Percentiles rank a stretch among this genome's conserved stretches.
These are phyloP conservation scores for Malacosoma neustria DNA, from an alignment of 2,888 invertebrate species.

Conservation along the genomic window DNA sequence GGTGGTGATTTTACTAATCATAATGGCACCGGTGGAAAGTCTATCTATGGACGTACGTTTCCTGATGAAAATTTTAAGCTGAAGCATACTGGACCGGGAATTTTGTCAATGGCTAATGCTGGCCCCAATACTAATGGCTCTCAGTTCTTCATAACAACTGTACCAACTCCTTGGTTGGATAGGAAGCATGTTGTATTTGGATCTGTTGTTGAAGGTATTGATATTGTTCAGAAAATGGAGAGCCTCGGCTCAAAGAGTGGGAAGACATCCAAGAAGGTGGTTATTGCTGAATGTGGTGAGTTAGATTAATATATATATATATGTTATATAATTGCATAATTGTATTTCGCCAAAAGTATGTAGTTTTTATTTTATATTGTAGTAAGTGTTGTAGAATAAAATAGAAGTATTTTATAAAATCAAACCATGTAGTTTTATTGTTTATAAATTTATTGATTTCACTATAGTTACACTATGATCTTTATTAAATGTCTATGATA, in stretches of 20 bases:
- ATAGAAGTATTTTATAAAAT: no score
- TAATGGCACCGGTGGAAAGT: slow-evolving; percentile 95
- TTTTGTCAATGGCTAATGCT: slow-evolving; percentile 96
- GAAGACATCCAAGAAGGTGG: slow-evolving; percentile 87
- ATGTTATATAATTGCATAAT: no score
- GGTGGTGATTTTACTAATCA: slow-evolving; percentile 95
- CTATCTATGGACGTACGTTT: slow-evolving; percentile 96
- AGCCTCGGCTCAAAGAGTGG: slow-evolving; percentile 87
- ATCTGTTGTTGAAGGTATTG: slow-evolving; percentile 91
- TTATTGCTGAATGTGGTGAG: slow-evolving; percentile 89
- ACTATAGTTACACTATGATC: no score
- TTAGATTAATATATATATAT: slow-evolving; percentile 49
- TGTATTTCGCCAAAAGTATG: no score
- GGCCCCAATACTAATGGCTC: slow-evolving; percentile 97
- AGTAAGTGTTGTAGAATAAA: no score
- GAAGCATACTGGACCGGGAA: slow-evolving; percentile 92
- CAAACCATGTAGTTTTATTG: no score
- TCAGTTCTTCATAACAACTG: slow-evolving; percentile 97
- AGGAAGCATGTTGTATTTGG: slow-evolving; percentile 97
- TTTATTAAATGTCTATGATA: no score
- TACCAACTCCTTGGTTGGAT: slow-evolving; percentile 95
- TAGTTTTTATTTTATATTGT: no score
- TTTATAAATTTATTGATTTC: no score
- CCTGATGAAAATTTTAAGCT: slow-evolving; percentile 96
- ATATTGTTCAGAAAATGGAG: slow-evolving; percentile 91